A percentile compares a stretch with the other conserved stretches of the same genome.
Evolutionary conservation across 2,797 vertebrate genomes (phyloP).

Genomic region (Emys orbicularis): DNA sequence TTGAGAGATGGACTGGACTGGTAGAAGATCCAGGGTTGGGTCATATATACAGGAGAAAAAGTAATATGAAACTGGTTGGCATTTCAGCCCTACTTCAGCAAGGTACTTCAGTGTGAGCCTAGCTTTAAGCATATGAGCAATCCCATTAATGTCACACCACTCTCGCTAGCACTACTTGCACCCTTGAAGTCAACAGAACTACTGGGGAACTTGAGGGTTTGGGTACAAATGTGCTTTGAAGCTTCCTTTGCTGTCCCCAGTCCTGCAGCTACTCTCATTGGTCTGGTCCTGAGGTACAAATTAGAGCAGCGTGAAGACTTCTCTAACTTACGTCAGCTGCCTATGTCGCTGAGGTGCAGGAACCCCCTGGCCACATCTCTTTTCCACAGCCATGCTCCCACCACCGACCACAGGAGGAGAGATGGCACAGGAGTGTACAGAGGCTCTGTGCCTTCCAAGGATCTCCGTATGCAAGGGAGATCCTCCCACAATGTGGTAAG

Average conservation of each 20-base stretch:
- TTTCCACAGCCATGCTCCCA: background rate
- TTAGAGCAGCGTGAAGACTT: background rate
- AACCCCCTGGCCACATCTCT: background rate
- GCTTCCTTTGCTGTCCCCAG: rapidly evolving
- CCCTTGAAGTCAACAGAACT: background rate
- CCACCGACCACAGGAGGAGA: background rate
- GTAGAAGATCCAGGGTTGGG: background rate
- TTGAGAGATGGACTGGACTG: rapidly evolving
- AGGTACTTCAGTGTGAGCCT: rapidly evolving
- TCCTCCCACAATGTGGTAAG: background rate
- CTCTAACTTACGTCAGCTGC: background rate
- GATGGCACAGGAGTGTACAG: background rate
- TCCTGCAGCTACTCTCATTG: background rate
- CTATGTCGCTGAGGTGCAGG: background rate
- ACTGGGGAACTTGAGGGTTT: background rate
- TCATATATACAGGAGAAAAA: background rate
- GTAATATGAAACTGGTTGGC: background rate
- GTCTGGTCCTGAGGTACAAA: background rate
- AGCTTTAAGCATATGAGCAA: rapidly evolving
- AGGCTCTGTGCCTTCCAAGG: background rate
- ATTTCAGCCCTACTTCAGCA: background rate
- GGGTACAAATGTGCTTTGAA: rapidly evolving
- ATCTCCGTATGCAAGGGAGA: rapidly evolving
- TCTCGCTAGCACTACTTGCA: rapidly evolving
- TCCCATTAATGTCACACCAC: background rate